Evolutionary conservation across 2,888 invertebrate species (phyloP).

Genomic region (Cyaniris semiargus): DNA sequence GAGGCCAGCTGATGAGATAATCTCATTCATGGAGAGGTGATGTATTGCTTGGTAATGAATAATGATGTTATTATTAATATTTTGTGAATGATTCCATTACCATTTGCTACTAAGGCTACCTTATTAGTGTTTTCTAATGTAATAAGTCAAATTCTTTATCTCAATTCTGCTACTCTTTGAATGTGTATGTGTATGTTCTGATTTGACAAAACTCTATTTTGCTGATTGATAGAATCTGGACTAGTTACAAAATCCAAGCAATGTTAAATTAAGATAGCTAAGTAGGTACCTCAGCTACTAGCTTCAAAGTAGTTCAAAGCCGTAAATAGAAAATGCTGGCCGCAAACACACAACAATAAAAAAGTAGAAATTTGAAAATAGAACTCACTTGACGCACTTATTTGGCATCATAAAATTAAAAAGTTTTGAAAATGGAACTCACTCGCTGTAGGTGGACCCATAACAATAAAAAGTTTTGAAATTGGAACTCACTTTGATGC

Average conservation of each 20-base stretch:
- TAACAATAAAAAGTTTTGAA: not conserved
- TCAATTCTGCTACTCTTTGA: too few species aligned
- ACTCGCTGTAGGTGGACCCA: not conserved
- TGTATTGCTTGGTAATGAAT: not conserved
- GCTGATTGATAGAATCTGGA: too few species aligned
- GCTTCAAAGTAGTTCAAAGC: not conserved
- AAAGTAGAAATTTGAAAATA: not conserved
- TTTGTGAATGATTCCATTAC: not conserved
- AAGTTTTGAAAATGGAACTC: not conserved
- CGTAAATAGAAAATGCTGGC: not conserved
- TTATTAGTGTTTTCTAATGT: too few species aligned
- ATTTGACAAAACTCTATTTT: too few species aligned
- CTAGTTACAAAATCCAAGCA: too few species aligned
- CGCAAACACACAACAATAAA: not conserved
- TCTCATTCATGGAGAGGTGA: not conserved
- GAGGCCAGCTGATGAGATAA: conserved; percentile 6
- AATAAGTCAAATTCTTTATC: too few species aligned
- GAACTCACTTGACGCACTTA: not conserved
- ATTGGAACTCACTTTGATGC: conserved; percentile 81
- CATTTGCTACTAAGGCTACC: not conserved
- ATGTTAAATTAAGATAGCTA: not conserved
- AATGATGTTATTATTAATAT: not conserved
- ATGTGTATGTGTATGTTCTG: too few species aligned
- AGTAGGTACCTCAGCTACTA: not conserved
- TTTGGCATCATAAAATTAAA: not conserved